Conservation (phyloP, 1,140 invertebrate species). For the Danaus melanippus region DNA sequence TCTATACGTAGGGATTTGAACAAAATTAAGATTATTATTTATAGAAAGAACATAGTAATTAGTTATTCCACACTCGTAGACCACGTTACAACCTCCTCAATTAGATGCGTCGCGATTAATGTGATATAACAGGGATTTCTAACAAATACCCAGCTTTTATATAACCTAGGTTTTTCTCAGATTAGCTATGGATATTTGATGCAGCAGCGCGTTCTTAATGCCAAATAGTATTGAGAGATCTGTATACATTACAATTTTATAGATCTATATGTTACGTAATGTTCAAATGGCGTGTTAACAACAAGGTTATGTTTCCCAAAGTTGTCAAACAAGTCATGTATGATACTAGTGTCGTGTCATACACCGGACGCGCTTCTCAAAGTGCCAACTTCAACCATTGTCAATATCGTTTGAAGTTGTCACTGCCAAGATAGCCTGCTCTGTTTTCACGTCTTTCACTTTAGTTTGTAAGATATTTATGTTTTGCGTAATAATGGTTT, state of each 20-base stretch:
- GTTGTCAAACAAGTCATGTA: no score
- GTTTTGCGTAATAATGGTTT: no score
- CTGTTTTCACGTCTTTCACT: conserved; percentile 19
- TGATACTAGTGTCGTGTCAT: conserved; percentile 20
- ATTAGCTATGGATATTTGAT: conserved; percentile 1
- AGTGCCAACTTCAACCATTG: conserved; percentile 49
- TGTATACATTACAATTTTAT: no score
- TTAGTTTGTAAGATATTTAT: no score
- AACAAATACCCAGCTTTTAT: conserved; percentile 29
- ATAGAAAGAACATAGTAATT: conserved; percentile 8
- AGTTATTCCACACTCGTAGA: conserved; percentile 26
- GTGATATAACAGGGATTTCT: conserved; percentile 38
- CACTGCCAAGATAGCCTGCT: conserved; percentile 39
- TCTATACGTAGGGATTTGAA: no score
- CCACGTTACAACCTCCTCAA: conserved; percentile 38
- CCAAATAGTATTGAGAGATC: no score
- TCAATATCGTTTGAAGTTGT: conserved; percentile 46
- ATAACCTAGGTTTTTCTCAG: conserved; percentile 24
- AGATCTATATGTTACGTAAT: no score
- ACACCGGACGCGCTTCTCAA: conserved; percentile 48
- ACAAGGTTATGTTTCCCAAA: no score
- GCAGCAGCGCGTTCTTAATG: conserved; percentile 1
- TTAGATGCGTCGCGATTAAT: conserved; percentile 45
- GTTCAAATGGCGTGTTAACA: no score
- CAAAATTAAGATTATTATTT: no score